Conservation (phyloP, 2,888 invertebrate species). For the Anarsia innoxiella region DNA sequence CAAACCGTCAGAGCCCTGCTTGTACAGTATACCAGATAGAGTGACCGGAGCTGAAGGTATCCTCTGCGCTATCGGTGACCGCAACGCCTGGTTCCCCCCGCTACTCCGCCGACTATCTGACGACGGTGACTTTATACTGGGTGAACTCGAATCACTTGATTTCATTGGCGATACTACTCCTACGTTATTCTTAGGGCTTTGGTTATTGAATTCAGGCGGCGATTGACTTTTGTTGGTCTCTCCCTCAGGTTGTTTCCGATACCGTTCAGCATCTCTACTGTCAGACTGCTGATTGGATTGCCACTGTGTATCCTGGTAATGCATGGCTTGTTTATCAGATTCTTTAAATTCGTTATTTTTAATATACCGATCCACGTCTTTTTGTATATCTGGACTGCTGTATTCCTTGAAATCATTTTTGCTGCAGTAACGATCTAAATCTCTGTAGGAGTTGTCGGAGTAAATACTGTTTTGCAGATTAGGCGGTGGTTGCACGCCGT, state of each 20-base stretch:
- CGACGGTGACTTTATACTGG: conserved; percentile 67
- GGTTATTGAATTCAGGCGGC: conserved; percentile 49
- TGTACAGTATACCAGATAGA: conserved; percentile 91
- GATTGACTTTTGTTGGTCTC: conserved; percentile 51
- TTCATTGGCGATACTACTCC: conserved; percentile 60
- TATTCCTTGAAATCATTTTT: conserved; percentile 63
- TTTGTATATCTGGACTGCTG: conserved; percentile 56
- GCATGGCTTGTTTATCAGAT: conserved; percentile 51
- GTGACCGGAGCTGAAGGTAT: conserved; percentile 89
- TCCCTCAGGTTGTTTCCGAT: conserved; percentile 44
- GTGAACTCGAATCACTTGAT: conserved; percentile 63
- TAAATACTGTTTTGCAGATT: conserved; percentile 69
- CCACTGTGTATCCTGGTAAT: conserved; percentile 59
- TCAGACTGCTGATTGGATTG: conserved; percentile 50
- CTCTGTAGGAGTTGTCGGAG: conserved; percentile 64
- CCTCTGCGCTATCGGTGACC: conserved; percentile 89
- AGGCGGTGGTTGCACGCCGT: conserved; percentile 68
- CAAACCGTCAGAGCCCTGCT: conserved; percentile 93
- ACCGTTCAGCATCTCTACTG: conserved; percentile 49
- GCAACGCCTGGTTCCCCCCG: conserved; percentile 77
- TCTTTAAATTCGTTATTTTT: conserved; percentile 60
- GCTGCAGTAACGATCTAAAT: conserved; percentile 62
- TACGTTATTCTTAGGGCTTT: conserved; percentile 39
- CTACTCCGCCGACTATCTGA: conserved; percentile 68
- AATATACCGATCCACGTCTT: conserved; percentile 52